phyloP scores from a whole-genome alignment of 2,113 vertebrate genomes.

The Pollachius pollachius region DNA sequence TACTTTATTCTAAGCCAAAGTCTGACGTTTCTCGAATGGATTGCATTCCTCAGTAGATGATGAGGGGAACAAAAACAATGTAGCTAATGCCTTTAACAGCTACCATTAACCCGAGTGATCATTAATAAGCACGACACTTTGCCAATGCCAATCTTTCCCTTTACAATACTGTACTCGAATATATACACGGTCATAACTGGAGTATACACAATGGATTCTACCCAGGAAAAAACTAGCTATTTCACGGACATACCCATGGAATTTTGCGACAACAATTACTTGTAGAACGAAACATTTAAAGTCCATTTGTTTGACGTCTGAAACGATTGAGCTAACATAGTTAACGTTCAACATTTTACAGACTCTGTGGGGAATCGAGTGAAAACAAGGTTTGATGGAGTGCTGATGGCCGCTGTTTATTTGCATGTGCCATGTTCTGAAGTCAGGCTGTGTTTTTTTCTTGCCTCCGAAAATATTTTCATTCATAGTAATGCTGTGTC shows the following conservation, averaged over 20 bases:
- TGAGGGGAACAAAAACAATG: not conserved
- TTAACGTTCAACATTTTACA: too few relatives aligned
- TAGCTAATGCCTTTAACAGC: not conserved
- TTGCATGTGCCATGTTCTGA: constrained; percentile 58
- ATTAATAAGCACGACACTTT: not conserved
- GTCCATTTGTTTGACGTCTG: too few relatives aligned
- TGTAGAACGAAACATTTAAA: not conserved
- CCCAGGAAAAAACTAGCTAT: not conserved
- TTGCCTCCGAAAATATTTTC: constrained; percentile 66
- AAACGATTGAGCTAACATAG: too few relatives aligned
- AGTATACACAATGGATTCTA: not conserved
- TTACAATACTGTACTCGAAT: too few relatives aligned
- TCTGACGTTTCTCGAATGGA: constrained; percentile 33
- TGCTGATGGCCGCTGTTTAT: constrained; percentile 61
- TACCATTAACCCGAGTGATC: not conserved
- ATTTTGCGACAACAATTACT: not conserved
- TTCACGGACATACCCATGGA: not conserved
- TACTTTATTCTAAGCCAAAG: not conserved
- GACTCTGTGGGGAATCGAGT: too few relatives aligned
- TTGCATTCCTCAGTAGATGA: not conserved
- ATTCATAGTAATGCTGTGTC: constrained; percentile 61
- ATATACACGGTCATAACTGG: too few relatives aligned
- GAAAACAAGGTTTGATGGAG: constrained; percentile 48
- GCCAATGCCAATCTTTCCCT: too few relatives aligned
- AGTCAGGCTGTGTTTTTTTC: constrained; percentile 42